A percentile compares a stretch with the other conserved stretches of the same genome.
Conservation (phyloP, 2,113 vertebrate species). For the Lathamus discolor region DNA sequence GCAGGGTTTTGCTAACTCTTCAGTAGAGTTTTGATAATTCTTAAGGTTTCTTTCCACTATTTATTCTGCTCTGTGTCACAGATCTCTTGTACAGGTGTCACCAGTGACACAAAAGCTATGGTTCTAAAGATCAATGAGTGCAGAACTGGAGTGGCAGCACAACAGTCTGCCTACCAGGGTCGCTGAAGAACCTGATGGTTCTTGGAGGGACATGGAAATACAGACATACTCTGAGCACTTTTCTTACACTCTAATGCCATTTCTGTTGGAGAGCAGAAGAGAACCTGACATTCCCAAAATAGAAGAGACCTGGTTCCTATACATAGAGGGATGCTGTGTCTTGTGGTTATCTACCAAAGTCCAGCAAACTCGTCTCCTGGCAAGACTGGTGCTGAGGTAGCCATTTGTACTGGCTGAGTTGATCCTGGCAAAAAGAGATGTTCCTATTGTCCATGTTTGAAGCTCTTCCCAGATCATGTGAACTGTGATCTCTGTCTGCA, state of each 20-base stretch:
- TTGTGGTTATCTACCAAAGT: no score
- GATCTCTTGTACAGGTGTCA: not conserved
- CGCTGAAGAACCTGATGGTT: not conserved
- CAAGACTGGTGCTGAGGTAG: not conserved
- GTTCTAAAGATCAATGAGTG: rapidly evolving
- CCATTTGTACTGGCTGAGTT: not conserved
- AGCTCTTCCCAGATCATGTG: not conserved
- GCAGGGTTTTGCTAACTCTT: not conserved
- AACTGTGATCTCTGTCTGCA: not conserved
- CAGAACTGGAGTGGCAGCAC: not conserved
- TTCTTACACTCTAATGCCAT: not conserved
- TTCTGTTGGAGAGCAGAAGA: not conserved
- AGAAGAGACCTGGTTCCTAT: not conserved
- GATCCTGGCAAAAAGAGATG: not conserved
- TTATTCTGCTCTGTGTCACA: not conserved
- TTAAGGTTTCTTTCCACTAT: not conserved
- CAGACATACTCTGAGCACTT: not conserved
- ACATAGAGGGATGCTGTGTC: not conserved
- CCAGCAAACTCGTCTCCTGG: not conserved
- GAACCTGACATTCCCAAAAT: not conserved
- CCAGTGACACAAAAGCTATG: not conserved
- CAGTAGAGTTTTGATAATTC: not conserved
- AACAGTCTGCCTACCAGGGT: not conserved
- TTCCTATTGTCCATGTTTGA: not conserved
- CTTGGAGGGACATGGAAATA: no score